Evolutionary conservation across 37 sponge, comb jelly and placozoan species (phyloP).

Genomic region (Ephydatia muelleri): DNA sequence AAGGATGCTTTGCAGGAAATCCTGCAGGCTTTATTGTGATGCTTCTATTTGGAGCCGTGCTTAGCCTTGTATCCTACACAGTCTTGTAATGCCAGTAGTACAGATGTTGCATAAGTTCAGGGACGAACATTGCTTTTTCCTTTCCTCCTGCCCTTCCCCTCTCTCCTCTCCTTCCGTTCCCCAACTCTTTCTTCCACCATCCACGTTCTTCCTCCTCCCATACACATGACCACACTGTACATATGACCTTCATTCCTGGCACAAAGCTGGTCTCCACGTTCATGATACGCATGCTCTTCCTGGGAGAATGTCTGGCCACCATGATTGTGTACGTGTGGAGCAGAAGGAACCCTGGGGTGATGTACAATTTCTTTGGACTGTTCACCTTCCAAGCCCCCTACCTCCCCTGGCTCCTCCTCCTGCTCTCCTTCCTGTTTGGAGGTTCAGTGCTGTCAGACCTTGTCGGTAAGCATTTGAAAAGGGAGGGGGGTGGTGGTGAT

Average conservation of each 20-base stretch:
- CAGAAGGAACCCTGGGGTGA: constrained; percentile 84
- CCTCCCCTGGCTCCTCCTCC: constrained; percentile 97
- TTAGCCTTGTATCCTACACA: constrained; percentile 68
- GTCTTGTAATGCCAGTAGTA: neutral
- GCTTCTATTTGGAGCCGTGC: constrained; percentile 87
- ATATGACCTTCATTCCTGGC: neutral
- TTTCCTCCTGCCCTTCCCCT: too few species aligned
- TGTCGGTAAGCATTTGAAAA: constrained; percentile 72
- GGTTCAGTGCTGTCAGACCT: constrained; percentile 87
- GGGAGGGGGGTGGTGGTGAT: neutral
- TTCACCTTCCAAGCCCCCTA: constrained; percentile 97
- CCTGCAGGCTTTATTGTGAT: constrained; percentile 93
- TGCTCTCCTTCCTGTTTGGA: constrained; percentile 90
- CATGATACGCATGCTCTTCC: constrained; percentile 81
- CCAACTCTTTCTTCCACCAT: too few species aligned
- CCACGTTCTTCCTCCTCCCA: too few species aligned
- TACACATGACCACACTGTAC: neutral
- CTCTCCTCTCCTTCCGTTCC: too few species aligned
- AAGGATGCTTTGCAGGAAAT: constrained; percentile 84
- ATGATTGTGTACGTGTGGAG: constrained; percentile 99
- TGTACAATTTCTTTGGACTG: constrained; percentile 95
- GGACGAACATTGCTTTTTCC: neutral
- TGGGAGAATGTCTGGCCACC: constrained; percentile 95
- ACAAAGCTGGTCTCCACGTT: constrained; percentile 62
- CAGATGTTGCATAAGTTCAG: neutral